A percentile compares a stretch with the other conserved stretches of the same genome.
Conservation (phyloP, 2,797 vertebrate species). For the Sebastolobus alascanus region DNA sequence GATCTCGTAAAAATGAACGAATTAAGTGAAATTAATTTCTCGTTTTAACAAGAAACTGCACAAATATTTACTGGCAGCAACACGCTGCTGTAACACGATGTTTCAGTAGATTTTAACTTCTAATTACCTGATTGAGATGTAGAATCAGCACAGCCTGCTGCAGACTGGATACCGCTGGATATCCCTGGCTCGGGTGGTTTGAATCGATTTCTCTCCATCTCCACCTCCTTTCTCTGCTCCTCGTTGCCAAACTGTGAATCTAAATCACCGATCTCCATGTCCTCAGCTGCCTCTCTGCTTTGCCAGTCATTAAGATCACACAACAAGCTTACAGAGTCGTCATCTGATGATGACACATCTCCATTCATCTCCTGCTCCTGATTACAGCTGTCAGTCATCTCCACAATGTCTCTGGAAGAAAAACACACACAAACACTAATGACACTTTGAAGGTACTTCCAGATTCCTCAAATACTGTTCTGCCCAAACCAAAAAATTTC, state of each 20-base stretch:
- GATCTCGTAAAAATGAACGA: not conserved
- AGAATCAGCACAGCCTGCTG: not conserved
- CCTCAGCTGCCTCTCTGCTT: not conserved
- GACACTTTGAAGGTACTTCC: not conserved
- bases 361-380: not conserved
- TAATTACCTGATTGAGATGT: conserved; percentile 48
- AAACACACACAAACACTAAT: conserved; percentile 2
- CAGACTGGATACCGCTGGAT: not conserved
- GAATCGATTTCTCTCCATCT: not conserved
- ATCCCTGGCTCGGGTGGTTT: not conserved
- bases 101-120: not conserved
- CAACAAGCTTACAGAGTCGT: conserved; percentile 62
- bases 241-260: conserved; percentile 1
- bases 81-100: too few relatives aligned
- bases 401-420: not conserved
- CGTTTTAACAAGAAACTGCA: not conserved
- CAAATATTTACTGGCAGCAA: not conserved
- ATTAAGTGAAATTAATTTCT: not conserved
- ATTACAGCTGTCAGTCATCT: conserved; percentile 19
- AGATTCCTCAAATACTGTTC: not conserved
- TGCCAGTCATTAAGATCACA: not conserved
- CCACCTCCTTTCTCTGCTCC: conserved; percentile 4
- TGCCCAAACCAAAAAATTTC: not conserved
- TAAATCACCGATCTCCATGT: not conserved
- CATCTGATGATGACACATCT: conserved; percentile 6